phyloP scores from a whole-genome alignment of 2,888 invertebrate genomes.

The Agrotis exclamationis region DNA sequence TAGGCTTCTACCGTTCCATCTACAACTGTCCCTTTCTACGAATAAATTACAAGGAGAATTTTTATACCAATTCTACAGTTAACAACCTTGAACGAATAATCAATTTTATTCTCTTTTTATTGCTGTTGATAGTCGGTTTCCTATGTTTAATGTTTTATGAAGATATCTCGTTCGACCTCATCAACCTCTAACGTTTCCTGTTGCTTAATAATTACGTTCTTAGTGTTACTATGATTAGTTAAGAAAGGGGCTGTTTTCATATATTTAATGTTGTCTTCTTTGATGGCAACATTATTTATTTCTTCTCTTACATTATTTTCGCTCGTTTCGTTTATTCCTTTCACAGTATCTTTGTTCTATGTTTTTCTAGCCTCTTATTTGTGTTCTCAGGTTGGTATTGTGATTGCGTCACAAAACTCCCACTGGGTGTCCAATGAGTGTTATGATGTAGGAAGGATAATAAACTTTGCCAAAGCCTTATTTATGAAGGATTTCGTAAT shows the following conservation, averaged over 20 bases:
- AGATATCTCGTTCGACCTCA: slow-evolving; percentile 66
- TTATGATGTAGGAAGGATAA: slow-evolving; percentile 31
- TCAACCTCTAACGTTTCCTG: slow-evolving; percentile 67
- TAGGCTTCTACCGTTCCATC: slow-evolving; percentile 13
- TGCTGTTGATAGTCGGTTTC: slow-evolving; percentile 62
- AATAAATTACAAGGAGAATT: slow-evolving; percentile 56
- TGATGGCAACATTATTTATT: slow-evolving; percentile 15
- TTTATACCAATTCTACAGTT: slow-evolving; percentile 58
- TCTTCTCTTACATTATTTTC: slow-evolving; percentile 11
- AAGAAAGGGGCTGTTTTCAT: slow-evolving; percentile 37
- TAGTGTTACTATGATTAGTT: slow-evolving; percentile 52
- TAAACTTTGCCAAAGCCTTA: slow-evolving; percentile 21
- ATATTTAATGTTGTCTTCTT: slow-evolving; percentile 42
- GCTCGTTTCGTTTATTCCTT: slow-evolving; percentile 2
- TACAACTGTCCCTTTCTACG: slow-evolving; percentile 47
- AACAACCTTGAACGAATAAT: slow-evolving; percentile 65
- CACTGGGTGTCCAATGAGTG: slow-evolving; percentile 7
- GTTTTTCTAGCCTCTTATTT: slow-evolving; percentile 10
- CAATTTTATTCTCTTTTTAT: slow-evolving; percentile 65
- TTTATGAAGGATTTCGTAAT: slow-evolving; percentile 18
- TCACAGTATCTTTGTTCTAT: neutral
- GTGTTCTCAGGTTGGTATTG: neutral
- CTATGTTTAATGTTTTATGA: slow-evolving; percentile 66
- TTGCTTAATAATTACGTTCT: slow-evolving; percentile 62
- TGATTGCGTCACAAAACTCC: slow-evolving; percentile 7